A percentile compares a stretch with the other conserved stretches of the same genome.
Evolutionary conservation across 64 coral and sea anemone genomes (phyloP).

Genomic region (Porites lutea): DNA sequence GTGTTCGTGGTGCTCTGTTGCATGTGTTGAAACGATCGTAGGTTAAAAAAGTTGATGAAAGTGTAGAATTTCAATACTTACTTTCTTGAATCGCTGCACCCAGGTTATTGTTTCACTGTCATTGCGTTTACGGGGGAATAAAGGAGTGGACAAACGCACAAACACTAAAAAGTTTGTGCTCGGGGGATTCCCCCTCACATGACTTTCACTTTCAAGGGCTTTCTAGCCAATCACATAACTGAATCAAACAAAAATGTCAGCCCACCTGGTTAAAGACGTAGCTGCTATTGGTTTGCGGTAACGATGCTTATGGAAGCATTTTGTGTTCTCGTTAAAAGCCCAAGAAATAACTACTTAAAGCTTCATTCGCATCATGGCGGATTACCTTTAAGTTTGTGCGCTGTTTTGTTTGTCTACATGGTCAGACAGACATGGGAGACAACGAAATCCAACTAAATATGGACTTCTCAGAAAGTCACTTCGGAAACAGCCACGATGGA

Average conservation of each 20-base stretch:
- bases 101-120: no score
- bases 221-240: background rate
- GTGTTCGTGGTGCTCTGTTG: background rate
- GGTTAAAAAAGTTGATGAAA: no score
- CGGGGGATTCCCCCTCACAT: slow-evolving; percentile 2
- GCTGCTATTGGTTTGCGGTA: background rate
- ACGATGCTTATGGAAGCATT: background rate
- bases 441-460: no score
- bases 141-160: accelerated
- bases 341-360: no score
- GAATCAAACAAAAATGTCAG: background rate
- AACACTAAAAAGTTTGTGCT: background rate
- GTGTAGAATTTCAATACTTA: background rate
- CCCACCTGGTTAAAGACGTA: no score
- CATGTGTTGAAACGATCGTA: no score
- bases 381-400: no score
- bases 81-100: background rate
- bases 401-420: no score
- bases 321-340: background rate
- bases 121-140: background rate
- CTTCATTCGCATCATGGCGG: background rate
- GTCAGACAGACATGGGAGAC: no score
- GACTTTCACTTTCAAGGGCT: background rate
- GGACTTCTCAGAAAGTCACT: no score
- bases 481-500: no score